Evolutionary conservation across 2,113 vertebrate species (phyloP).

Genomic region (Salminus brasiliensis): DNA sequence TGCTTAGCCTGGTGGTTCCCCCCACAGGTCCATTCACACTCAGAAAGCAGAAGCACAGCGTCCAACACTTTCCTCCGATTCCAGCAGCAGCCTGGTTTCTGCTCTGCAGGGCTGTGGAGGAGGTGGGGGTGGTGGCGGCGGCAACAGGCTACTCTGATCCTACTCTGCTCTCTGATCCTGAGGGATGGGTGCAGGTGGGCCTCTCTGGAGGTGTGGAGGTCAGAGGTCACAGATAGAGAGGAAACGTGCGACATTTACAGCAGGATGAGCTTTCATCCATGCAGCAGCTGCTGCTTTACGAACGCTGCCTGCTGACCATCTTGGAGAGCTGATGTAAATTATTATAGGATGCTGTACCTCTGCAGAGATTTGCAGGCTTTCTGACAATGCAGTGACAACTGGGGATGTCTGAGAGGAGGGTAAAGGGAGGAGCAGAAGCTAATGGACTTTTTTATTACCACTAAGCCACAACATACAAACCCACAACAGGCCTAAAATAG

Average conservation of each 20-base stretch:
- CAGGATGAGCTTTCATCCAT: slow-evolving; percentile 29
- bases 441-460: neutral
- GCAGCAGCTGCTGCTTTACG: slow-evolving; percentile 14
- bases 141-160: too few species aligned
- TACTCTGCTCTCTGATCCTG: neutral
- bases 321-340: neutral
- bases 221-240: slow-evolving; percentile 26
- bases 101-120: neutral
- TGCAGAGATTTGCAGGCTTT: neutral
- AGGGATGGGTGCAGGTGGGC: slow-evolving; percentile 32
- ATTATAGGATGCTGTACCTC: neutral
- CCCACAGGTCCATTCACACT: too few species aligned
- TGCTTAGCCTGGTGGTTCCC: too few species aligned
- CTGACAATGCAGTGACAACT: too few species aligned
- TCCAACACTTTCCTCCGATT: neutral
- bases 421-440: neutral
- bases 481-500: neutral
- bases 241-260: neutral
- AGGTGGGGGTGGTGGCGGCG: neutral
- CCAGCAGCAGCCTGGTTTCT: neutral
- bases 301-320: neutral
- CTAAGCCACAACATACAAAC: neutral
- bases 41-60: neutral
- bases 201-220: slow-evolving; percentile 21
- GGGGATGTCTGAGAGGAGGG: neutral